A percentile compares a stretch with the other conserved stretches of the same genome.
Conservation (phyloP, 2,888 invertebrate species). For the Epinotia bilunana region DNA sequence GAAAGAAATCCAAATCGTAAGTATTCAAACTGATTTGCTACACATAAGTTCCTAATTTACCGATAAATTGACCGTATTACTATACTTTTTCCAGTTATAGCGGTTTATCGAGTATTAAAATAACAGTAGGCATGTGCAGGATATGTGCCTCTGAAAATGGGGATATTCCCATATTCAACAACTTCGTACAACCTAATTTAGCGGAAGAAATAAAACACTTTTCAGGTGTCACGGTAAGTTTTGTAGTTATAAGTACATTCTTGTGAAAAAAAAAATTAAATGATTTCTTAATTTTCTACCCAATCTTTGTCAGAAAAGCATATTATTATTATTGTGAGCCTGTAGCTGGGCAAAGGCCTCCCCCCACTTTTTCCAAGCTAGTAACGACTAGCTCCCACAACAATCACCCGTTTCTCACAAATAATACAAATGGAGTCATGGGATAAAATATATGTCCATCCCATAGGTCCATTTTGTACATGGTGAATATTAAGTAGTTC, state of each 20-base stretch:
- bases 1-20: conserved; percentile 66
- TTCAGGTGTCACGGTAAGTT: conserved; percentile 72
- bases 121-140: conserved; percentile 61
- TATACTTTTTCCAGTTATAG: conserved; percentile 5
- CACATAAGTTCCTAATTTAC: neutral
- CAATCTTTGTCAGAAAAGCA: neutral
- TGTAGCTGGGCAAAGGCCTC: no score
- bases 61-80: neutral
- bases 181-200: conserved; percentile 66
- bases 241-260: neutral
- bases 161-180: conserved; percentile 72
- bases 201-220: conserved; percentile 71
- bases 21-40: conserved; percentile 47
- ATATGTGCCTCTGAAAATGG: conserved; percentile 70
- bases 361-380: no score
- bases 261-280: no score
- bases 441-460: no score
- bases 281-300: neutral
- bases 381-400: no score
- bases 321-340: no score
- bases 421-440: no score
- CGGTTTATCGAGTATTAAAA: conserved; percentile 53
- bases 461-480: no score
- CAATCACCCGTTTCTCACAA: no score
- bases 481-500: no score